Evolutionary conservation across 2,888 invertebrate genomes (phyloP).

Genomic region (Lasioglossum villosulum): DNA sequence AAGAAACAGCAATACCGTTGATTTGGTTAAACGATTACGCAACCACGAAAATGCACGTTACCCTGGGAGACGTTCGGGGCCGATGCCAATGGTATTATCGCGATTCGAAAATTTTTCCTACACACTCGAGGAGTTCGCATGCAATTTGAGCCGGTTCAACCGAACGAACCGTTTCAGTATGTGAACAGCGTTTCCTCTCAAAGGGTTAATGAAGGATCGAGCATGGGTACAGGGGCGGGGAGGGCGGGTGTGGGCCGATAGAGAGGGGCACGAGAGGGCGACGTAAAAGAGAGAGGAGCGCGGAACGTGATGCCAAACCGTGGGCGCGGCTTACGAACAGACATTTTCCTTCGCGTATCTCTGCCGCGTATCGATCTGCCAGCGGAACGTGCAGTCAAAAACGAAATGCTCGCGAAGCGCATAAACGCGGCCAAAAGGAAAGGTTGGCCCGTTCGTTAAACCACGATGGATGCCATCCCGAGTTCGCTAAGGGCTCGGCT

Average conservation of each 20-base stretch:
- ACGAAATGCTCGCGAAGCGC: slow-evolving; percentile 44
- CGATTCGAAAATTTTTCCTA: neutral
- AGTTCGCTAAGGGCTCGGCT: neutral
- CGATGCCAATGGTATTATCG: neutral
- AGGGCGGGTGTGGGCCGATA: neutral
- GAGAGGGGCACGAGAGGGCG: neutral
- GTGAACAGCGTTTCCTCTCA: slow-evolving; percentile 22
- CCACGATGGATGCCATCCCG: neutral
- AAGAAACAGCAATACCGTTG: no score
- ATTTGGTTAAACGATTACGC: neutral
- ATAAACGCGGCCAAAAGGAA: slow-evolving; percentile 17
- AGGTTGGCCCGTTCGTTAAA: slow-evolving; percentile 25
- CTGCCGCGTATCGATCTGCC: slow-evolving; percentile 59
- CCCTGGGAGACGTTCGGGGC: neutral
- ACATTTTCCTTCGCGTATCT: slow-evolving; percentile 61
- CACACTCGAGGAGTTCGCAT: neutral
- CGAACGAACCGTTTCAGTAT: neutral
- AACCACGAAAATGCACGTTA: neutral
- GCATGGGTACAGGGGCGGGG: neutral
- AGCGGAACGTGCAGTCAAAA: slow-evolving; percentile 52
- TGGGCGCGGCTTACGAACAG: slow-evolving; percentile 64
- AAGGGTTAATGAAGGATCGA: slow-evolving; percentile 53
- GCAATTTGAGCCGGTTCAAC: neutral
- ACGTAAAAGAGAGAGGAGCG: neutral
- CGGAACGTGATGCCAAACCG: slow-evolving; percentile 48